Base-by-base conservation (phyloP, 2,797 vertebrate species). In the Lepidocolaptes lacrymiger region DNA sequence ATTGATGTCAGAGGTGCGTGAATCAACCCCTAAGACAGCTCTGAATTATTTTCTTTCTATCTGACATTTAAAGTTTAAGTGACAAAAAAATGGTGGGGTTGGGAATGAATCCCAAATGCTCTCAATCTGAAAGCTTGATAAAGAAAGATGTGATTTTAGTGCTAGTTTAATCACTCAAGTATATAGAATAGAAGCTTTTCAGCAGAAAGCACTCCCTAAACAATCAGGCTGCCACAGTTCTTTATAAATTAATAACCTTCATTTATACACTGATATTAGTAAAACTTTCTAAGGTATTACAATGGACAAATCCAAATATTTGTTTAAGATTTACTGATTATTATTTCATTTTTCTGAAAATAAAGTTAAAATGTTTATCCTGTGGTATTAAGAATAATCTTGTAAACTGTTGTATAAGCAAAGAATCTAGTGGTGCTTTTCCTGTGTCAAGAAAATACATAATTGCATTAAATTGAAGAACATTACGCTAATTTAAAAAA, bases 321-420 rank as follows among this genome's bases (percentile, higher is more conserved):
- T 95, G 32, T 34, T 11, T 59, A 83, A 92, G 71, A 71, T 87
- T 81, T 90, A 76, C 32, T 73, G 36, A 87, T 88, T 85, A 55
- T 56, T 84, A 28, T 78, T 78, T 69, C 32, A 66, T 78, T 83
- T 89, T 72, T 78, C 72, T 91, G 30, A 90, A 74, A 18, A 68
- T 18, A 46, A 78, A 90, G 67, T 49, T 68, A n/a, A 95, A 96
- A 72, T 95, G 81, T 79, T 92, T 95, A 83, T 59, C n/a, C 39
- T 74, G 16, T 28, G 36, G 26, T 85, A 63, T 67, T 55, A 74
- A 43, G 68, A 93, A 81, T 78, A 75, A 82, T 88, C 89, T 86
- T 77, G 43, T 67, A 93, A 96, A 93, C 61, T 44, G 8, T 52
- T 93, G 86, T 27, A 34, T 74, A 92, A 92, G 37, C 41, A 55